A percentile compares a stretch with the other conserved stretches of the same genome.
Evolutionary conservation across 2,888 invertebrate genomes (phyloP).

Genomic region (Hypselothyrea guttata): DNA sequence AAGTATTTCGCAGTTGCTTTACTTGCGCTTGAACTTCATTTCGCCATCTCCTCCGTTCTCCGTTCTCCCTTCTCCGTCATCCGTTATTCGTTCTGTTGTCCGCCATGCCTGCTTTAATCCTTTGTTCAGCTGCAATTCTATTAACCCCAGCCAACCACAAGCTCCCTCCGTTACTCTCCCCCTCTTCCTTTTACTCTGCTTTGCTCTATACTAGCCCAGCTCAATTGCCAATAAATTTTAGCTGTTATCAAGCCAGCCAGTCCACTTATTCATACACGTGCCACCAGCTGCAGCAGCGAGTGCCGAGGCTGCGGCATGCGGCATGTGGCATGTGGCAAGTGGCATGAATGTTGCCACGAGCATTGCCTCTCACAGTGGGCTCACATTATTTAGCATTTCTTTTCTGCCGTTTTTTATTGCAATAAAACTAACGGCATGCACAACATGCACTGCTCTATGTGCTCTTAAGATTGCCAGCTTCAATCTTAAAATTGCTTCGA

Average conservation of each 20-base stretch:
- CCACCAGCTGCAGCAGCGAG: conserved; percentile 52
- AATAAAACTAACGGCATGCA: conserved; percentile 26
- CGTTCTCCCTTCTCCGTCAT: too few relatives aligned
- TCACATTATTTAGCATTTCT: conserved; percentile 35
- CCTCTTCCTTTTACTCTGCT: background rate
- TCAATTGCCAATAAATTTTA: conserved; percentile 69
- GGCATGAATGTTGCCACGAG: background rate
- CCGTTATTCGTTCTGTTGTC: background rate
- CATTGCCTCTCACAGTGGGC: conserved; percentile 2
- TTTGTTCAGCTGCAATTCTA: conserved; percentile 56
- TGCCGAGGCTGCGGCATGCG: background rate
- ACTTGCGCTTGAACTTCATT: conserved; percentile 63
- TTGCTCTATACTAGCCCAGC: conserved; percentile 27
- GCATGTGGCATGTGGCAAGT: background rate
- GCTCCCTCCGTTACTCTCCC: background rate
- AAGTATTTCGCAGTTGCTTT: conserved; percentile 46
- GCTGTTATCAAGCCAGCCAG: conserved; percentile 61
- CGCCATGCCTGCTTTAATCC: conserved; percentile 48
- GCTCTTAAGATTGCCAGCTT: background rate
- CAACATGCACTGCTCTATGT: conserved; percentile 9
- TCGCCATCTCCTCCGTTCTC: too few relatives aligned
- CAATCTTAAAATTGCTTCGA: background rate
- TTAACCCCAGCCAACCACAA: conserved; percentile 43
- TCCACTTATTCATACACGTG: conserved; percentile 68
- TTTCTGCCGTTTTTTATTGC: background rate